phyloP scores from a whole-genome alignment of 2,113 vertebrate genomes.

The Papio anubis region DNA sequence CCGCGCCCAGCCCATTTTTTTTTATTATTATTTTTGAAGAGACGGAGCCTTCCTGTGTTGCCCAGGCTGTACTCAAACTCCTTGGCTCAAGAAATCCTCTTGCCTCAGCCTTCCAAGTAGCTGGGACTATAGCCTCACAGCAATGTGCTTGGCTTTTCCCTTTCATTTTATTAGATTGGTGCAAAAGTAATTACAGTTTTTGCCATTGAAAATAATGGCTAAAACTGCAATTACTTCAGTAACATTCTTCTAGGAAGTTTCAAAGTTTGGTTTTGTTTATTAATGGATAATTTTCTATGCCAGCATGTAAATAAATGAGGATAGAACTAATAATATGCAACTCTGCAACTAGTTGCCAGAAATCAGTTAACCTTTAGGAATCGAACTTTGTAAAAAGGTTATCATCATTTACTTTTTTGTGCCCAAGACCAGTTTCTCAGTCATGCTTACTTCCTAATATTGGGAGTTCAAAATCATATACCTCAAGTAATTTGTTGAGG shows the following conservation, averaged over 20 bases:
- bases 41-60: neutral
- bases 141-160: neutral
- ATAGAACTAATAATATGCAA: neutral
- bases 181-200: no score
- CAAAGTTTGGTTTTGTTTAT: conserved; percentile 22
- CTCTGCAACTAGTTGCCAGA: conserved; percentile 16
- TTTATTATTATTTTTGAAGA: neutral
- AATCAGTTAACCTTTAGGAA: neutral
- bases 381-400: neutral
- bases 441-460: neutral
- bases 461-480: conserved; percentile 8
- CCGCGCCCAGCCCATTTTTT: no score
- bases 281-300: conserved; percentile 39
- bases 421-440: neutral
- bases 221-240: neutral
- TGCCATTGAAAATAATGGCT: no score
- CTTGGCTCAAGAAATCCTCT: neutral
- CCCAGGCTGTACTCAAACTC: neutral
- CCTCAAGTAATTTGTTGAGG: conserved; percentile 3
- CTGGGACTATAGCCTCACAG: neutral
- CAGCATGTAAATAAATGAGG: neutral
- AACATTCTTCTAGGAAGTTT: conserved; percentile 12
- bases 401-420: neutral
- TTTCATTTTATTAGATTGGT: neutral
- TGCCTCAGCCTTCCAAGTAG: neutral